Conservation (phyloP, 2,113 vertebrate genomes). For the Cryptoleucopteryx plumbea region DNA sequence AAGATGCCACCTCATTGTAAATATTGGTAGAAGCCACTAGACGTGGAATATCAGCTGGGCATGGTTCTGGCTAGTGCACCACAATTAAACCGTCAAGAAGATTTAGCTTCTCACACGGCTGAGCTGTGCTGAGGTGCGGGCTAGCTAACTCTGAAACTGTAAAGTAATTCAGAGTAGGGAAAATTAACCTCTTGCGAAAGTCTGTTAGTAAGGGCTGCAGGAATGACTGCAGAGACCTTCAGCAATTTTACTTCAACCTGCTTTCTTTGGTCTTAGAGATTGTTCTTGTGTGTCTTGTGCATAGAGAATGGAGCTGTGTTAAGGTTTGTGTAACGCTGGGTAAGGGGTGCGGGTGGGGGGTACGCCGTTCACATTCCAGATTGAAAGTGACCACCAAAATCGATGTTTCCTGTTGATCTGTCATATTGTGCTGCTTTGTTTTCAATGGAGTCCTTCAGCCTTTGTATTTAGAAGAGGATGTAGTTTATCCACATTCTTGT, state of each 20-base stretch:
- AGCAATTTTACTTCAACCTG: neutral
- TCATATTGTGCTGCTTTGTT: slow-evolving; percentile 16
- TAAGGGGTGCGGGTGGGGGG: neutral
- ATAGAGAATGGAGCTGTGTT: slow-evolving; percentile 20
- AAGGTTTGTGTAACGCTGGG: neutral
- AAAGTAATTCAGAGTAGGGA: neutral
- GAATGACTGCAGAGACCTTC: neutral
- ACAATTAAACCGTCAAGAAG: neutral
- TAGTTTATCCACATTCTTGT: neutral
- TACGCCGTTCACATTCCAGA: neutral
- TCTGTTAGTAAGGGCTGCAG: neutral
- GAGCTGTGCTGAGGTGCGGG: neutral
- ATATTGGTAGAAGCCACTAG: neutral
- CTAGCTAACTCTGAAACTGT: neutral
- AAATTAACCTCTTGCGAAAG: neutral
- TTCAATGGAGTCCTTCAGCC: neutral
- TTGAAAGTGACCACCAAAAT: neutral
- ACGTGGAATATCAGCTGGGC: neutral
- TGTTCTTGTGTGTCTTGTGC: slow-evolving; percentile 53
- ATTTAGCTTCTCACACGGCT: neutral
- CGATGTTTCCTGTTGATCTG: neutral
- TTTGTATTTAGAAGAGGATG: neutral
- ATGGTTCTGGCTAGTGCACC: neutral
- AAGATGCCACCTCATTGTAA: slow-evolving; percentile 13
- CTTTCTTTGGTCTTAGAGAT: slow-evolving; percentile 4